phyloP scores from a whole-genome alignment of 2,113 vertebrate genomes.

The Vidua macroura region DNA sequence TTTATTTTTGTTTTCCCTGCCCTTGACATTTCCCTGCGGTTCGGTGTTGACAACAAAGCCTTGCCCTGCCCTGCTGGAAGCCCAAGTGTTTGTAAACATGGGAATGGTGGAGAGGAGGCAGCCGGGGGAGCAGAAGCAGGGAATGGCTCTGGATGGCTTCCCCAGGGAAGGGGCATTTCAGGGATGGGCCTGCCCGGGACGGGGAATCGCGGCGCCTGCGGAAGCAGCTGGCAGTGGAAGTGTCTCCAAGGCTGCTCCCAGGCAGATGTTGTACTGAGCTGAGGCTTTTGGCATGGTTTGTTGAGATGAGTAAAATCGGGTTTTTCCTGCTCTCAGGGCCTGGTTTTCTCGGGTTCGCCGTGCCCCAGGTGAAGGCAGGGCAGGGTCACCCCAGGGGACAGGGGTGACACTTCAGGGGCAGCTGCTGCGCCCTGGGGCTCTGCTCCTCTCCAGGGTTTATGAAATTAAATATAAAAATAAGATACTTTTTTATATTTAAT shows the following conservation, averaged over 20 bases:
- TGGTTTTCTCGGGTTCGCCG: rapidly evolving
- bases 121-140: not conserved
- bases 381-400: not conserved
- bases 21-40: not conserved
- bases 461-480: too few relatives aligned
- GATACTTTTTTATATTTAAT: too few relatives aligned
- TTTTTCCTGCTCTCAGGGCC: not conserved
- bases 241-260: not conserved
- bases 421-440: rapidly evolving
- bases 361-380: not conserved
- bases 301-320: not conserved
- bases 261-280: not conserved
- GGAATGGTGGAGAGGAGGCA: not conserved
- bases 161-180: not conserved
- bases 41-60: not conserved
- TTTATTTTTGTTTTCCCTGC: not conserved
- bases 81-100: conserved; percentile 8
- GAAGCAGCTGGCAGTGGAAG: not conserved
- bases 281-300: not conserved
- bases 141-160: not conserved
- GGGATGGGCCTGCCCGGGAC: not conserved
- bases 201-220: not conserved
- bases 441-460: not conserved
- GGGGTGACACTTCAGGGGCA: rapidly evolving
- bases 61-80: conserved; percentile 3